These are phyloP conservation scores for Drosophila ironensis DNA, from an alignment of 1,140 invertebrate genomes.

Conservation along the genomic window DNA sequence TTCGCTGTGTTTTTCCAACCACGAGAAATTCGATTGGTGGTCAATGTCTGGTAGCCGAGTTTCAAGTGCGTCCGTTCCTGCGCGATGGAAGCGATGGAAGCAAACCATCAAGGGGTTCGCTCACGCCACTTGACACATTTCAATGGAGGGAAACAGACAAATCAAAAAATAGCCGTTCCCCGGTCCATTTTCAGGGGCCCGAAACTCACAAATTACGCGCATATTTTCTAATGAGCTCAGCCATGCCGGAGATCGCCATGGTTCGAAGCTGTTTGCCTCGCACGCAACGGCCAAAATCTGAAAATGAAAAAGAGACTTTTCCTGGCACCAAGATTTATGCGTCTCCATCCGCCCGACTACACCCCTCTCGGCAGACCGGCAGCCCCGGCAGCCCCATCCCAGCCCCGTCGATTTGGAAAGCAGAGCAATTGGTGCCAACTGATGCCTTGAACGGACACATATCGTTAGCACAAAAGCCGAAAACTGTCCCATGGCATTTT, in stretches of 20 bases:
- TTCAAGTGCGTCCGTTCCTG: slow-evolving; percentile 53
- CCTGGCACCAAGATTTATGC: slow-evolving; percentile 43
- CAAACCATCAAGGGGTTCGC: slow-evolving; percentile 22
- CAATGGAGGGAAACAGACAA: slow-evolving; percentile 45
- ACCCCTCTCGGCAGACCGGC: too few relatives aligned
- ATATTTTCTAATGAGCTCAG: slow-evolving; percentile 80
- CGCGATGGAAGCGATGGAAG: not conserved
- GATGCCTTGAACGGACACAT: slow-evolving; percentile 41
- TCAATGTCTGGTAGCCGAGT: slow-evolving; percentile 58
- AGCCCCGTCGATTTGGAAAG: not conserved
- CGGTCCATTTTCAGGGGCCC: slow-evolving; percentile 14
- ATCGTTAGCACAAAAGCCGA: slow-evolving; percentile 68
- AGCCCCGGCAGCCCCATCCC: not conserved
- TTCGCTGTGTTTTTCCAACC: not conserved
- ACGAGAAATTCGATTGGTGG: slow-evolving; percentile 65
- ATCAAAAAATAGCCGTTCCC: slow-evolving; percentile 51
- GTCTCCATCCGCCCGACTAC: slow-evolving; percentile 12
- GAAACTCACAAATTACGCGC: slow-evolving; percentile 72
- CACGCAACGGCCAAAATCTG: slow-evolving; percentile 29
- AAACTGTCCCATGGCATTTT: slow-evolving; percentile 50
- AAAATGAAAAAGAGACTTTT: slow-evolving; percentile 5
- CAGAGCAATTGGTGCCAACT: slow-evolving; percentile 56
- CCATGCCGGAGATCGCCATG: slow-evolving; percentile 61
- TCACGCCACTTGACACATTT: slow-evolving; percentile 74
- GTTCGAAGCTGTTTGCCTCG: slow-evolving; percentile 55